These are phyloP conservation scores for Drosophila longiperda DNA, from an alignment of 2,888 invertebrate genomes.

Conservation along the genomic window DNA sequence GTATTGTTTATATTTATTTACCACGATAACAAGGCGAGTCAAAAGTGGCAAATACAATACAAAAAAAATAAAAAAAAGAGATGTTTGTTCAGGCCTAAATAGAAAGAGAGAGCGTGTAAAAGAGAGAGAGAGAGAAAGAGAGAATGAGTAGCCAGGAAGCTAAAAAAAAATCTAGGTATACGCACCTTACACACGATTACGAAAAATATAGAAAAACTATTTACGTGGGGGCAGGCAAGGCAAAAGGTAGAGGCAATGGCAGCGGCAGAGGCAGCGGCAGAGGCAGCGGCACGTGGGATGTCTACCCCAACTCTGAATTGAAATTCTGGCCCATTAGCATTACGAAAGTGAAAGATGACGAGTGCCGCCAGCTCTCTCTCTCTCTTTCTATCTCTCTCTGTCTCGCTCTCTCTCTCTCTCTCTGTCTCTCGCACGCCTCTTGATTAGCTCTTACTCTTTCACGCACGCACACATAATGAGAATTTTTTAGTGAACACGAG, in stretches of 20 bases:
- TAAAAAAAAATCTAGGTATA: constrained; percentile 19
- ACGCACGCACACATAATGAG: constrained; percentile 20
- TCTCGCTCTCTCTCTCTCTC: not conserved
- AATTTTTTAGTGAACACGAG: constrained; percentile 26
- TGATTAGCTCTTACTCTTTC: not conserved
- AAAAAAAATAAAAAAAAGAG: not conserved
- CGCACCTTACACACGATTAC: constrained; percentile 22
- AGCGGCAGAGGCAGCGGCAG: not conserved
- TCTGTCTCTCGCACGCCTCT: not conserved
- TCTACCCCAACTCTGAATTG: constrained; percentile 13
- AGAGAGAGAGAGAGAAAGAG: not conserved
- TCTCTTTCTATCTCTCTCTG: too few species aligned
- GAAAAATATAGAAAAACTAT: constrained; percentile 14
- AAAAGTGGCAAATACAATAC: constrained; percentile 5
- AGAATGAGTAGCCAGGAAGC: not conserved
- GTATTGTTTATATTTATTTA: constrained; percentile 53
- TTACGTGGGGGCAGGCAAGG: constrained; percentile 9
- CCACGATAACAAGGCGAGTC: constrained; percentile 40
- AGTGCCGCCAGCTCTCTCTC: not conserved
- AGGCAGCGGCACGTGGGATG: not conserved
- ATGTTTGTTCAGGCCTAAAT: constrained; percentile 3
- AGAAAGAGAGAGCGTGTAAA: not conserved
- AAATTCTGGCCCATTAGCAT: constrained; percentile 48
- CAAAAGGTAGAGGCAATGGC: not conserved
- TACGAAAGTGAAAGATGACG: constrained; percentile 55